These are phyloP conservation scores for Pterocles burchelli DNA, from an alignment of 2,113 vertebrate genomes.

Conservation along the genomic window DNA sequence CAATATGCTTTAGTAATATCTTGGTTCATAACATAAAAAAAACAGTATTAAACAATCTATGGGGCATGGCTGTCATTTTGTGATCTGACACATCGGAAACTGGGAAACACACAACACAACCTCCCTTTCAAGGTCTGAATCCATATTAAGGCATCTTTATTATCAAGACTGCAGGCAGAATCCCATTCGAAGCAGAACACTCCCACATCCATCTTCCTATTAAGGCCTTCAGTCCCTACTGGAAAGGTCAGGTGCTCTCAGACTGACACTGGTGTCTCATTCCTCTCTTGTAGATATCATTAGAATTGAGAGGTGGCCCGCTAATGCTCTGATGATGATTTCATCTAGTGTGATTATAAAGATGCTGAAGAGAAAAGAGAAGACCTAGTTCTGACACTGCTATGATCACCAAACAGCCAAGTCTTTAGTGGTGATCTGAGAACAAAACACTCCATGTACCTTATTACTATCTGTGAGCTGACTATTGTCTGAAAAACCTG, in stretches of 20 bases:
- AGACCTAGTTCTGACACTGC: not conserved
- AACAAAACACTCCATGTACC: constrained; percentile 11
- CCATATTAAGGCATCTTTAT: not conserved
- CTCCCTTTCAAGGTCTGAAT: not conserved
- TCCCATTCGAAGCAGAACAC: not conserved
- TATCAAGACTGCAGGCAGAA: not conserved
- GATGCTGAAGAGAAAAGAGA: not conserved
- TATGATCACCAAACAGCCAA: not conserved
- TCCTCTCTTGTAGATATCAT: not conserved
- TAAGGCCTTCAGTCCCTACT: not conserved
- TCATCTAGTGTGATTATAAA: not conserved
- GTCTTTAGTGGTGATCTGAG: not conserved
- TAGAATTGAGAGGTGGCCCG: not conserved
- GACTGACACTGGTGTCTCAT: not conserved
- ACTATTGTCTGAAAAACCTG: not conserved
- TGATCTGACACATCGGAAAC: not conserved
- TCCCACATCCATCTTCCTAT: not conserved
- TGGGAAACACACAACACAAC: not conserved
- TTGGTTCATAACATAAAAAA: not conserved
- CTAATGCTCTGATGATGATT: not conserved
- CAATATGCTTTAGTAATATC: not conserved
- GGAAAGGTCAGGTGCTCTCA: not conserved
- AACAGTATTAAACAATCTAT: not conserved
- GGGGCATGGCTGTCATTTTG: not conserved
- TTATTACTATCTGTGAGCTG: constrained; percentile 7